Evolutionary conservation across 2,888 invertebrate species (phyloP).

Genomic region (Leucophora obtusa): DNA sequence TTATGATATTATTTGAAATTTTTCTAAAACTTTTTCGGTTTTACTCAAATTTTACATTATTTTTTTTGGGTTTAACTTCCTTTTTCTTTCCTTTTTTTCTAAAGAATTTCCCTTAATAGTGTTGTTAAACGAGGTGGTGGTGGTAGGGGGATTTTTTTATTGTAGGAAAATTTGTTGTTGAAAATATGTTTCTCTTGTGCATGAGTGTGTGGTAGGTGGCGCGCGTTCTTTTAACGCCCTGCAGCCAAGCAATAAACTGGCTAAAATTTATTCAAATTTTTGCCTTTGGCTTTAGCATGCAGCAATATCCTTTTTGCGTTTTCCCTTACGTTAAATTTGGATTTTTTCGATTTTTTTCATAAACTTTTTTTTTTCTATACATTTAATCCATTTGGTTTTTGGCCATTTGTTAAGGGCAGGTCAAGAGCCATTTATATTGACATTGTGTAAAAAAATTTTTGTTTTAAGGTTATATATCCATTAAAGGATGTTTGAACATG

Average conservation of each 20-base stretch:
- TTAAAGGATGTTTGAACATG: constrained; percentile 3
- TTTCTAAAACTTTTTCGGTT: background rate
- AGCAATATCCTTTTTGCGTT: constrained; percentile 27
- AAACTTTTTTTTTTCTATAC: background rate
- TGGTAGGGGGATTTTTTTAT: constrained; percentile 16
- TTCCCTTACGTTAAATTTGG: background rate
- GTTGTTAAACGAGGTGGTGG: background rate
- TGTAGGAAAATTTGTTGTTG: background rate
- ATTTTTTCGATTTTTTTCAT: background rate
- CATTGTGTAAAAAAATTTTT: background rate
- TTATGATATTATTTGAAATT: background rate
- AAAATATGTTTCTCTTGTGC: constrained; percentile 12
- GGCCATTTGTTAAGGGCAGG: constrained; percentile 54
- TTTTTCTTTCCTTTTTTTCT: constrained; percentile 1
- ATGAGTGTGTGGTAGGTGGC: background rate
- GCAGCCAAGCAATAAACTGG: constrained; percentile 26
- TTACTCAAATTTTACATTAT: background rate
- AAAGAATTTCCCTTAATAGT: background rate
- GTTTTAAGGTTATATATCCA: background rate
- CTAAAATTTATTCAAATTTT: constrained; percentile 24
- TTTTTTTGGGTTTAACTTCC: background rate
- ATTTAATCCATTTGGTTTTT: constrained; percentile 36
- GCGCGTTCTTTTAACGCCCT: constrained; percentile 22
- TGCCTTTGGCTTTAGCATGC: background rate
- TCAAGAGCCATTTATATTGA: constrained; percentile 44